Evolutionary conservation across 2,888 invertebrate genomes (phyloP).

Genomic region (Hemithea aestivaria): DNA sequence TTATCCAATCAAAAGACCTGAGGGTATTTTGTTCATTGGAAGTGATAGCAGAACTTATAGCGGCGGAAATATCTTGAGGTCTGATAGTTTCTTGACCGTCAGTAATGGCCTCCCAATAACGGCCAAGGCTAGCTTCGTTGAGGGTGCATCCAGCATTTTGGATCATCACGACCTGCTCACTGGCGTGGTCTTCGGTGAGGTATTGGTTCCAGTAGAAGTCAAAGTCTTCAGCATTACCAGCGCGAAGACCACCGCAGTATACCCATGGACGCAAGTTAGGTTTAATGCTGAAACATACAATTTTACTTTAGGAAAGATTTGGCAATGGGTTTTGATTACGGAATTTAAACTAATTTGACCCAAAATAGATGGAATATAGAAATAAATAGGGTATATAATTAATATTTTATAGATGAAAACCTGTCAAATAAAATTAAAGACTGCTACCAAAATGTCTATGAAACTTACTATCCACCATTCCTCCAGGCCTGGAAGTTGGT

Average conservation of each 20-base stretch:
- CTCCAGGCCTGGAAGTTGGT: conserved; percentile 60
- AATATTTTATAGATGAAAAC: too few relatives aligned
- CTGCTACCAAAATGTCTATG: not conserved
- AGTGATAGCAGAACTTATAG: conserved; percentile 69
- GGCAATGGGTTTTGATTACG: too few relatives aligned
- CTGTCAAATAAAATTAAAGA: too few relatives aligned
- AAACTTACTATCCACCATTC: conserved; percentile 46
- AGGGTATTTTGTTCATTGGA: conserved; percentile 77
- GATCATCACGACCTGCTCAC: conserved; percentile 83
- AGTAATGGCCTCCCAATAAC: conserved; percentile 48
- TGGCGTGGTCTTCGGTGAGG: conserved; percentile 77
- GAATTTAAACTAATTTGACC: too few relatives aligned
- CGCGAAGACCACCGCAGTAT: conserved; percentile 85
- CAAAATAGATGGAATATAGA: too few relatives aligned
- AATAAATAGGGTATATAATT: too few relatives aligned
- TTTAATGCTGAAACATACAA: conserved; percentile 40
- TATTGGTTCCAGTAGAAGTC: conserved; percentile 82
- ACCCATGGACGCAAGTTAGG: conserved; percentile 82
- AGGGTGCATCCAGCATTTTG: conserved; percentile 83
- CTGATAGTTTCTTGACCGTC: conserved; percentile 41
- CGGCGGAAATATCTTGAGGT: conserved; percentile 60
- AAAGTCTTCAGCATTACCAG: conserved; percentile 82
- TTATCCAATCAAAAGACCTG: conserved; percentile 76
- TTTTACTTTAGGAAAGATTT: too few relatives aligned
- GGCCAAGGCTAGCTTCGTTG: conserved; percentile 52